Evolutionary conservation across 2,113 vertebrate species (phyloP).

Genomic region (Cyprinus carpio): DNA sequence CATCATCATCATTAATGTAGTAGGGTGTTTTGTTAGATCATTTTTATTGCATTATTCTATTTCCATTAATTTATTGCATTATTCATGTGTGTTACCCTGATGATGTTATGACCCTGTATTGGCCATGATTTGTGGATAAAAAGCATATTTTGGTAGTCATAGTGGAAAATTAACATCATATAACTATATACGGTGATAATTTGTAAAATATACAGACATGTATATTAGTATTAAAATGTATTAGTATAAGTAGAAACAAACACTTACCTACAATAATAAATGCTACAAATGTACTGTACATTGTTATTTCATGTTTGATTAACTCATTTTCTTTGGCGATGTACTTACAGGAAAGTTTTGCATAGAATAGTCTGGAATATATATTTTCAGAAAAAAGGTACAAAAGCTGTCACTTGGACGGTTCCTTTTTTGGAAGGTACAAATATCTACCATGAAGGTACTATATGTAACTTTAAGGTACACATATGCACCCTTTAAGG

Average conservation of each 20-base stretch:
- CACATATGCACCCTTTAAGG: no score
- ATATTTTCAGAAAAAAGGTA: no score
- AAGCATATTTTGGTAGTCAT: background rate
- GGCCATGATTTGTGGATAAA: background rate
- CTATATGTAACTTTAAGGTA: no score
- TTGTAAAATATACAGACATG: background rate
- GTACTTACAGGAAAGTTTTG: conserved; percentile 54
- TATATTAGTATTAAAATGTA: no score
- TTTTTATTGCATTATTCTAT: background rate
- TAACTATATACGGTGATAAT: background rate
- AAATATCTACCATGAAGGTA: no score
- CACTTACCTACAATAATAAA: background rate
- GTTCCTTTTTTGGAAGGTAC: no score
- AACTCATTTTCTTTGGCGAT: no score
- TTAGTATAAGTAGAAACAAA: no score
- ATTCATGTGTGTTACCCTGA: background rate
- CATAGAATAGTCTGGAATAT: conserved; percentile 55
- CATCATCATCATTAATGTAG: background rate
- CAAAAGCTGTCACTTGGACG: no score
- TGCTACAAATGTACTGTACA: no score
- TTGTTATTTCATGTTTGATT: no score
- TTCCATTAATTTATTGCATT: background rate
- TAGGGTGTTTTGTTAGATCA: background rate
- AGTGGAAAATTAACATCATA: background rate
- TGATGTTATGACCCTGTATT: no score